Evolutionary conservation across 2,113 vertebrate genomes (phyloP), one percentile per base, ranked within the genome.

Genomic region (Neopipo cinnamomea): DNA sequence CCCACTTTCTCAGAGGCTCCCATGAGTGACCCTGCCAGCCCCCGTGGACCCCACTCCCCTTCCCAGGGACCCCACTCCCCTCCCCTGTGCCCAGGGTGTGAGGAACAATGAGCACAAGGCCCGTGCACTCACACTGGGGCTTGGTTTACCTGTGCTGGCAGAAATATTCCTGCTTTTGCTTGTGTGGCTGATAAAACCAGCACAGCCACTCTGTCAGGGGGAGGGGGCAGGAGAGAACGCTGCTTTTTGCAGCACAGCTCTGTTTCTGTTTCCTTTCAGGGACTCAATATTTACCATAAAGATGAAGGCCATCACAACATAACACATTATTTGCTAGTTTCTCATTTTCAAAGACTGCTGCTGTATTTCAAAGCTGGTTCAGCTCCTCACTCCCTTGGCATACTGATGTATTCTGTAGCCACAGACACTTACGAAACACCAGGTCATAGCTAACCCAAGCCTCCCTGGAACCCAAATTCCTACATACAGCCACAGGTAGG

Each of bases 101-200:
- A 35, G n/a, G 28, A 15, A 15, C 9, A 5, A 4, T 0, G 31
- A 28, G 20, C 39, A 8, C 23, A 6, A 14, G 63, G 31, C 9
- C 39, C 15, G 0, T 1, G 1, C 12, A 12, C 8, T 3, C 35
- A 3, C 1, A 0, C 47, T 5, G 20, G 41, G 49, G 58, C 12
- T 63, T 1, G 8, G 4, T 24, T 25, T 66, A 27, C 0, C 0
- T 31, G 42, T 46, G 42, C 62, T 18, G 2, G 13, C 30, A 56
- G 49, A 27, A 52, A 8, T 3, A 22, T 5, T 53, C 50, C 56
- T 49, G 27, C 44, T 55, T 21, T 8, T 16, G 15, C 31, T 58
- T 4, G 1, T 7, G 39, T 23, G 20, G n/a, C 41, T 62, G 62
- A 15, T 31, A 25, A 44, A 88, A n/a, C 15, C 66, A 28, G 22